phyloP scores from a whole-genome alignment of 2,797 vertebrate genomes.

The Cryptoblepharus egeriae region DNA sequence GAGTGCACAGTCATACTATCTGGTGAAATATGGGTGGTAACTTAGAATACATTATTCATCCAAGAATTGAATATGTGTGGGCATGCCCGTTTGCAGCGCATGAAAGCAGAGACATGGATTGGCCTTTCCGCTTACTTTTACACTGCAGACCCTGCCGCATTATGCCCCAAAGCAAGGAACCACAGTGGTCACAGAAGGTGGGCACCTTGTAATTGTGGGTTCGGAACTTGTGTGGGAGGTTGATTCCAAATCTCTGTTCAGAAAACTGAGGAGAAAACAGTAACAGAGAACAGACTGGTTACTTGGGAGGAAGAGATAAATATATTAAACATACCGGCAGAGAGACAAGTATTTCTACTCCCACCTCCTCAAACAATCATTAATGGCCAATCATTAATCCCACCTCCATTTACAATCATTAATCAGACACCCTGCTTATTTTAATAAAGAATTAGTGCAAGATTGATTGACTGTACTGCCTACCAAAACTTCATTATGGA shows the following conservation, averaged over 20 bases:
- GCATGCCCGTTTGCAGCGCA: background rate
- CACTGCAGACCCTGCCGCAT: conserved; percentile 94
- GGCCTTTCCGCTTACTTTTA: conserved; percentile 85
- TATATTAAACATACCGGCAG: background rate
- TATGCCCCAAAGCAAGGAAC: conserved; percentile 95
- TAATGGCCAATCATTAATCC: background rate
- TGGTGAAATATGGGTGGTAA: too few relatives aligned
- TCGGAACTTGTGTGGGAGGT: conserved; percentile 94
- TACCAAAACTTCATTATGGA: too few relatives aligned
- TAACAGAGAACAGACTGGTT: conserved; percentile 22
- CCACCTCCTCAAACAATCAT: background rate
- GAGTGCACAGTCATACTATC: too few relatives aligned
- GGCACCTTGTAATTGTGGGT: conserved; percentile 95
- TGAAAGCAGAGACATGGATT: background rate
- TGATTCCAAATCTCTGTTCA: conserved; percentile 95
- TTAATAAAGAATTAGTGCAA: background rate
- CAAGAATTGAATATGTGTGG: too few relatives aligned
- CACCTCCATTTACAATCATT: background rate
- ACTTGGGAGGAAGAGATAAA: background rate
- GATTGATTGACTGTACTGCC: background rate
- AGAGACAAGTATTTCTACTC: background rate
- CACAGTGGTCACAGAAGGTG: conserved; percentile 96
- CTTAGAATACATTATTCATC: too few relatives aligned
- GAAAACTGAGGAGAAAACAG: conserved; percentile 74
- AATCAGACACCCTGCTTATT: background rate